phyloP scores from a whole-genome alignment of 37 sponge, comb jelly and placozoan genomes.

The Diacarnus erythraeanus region DNA sequence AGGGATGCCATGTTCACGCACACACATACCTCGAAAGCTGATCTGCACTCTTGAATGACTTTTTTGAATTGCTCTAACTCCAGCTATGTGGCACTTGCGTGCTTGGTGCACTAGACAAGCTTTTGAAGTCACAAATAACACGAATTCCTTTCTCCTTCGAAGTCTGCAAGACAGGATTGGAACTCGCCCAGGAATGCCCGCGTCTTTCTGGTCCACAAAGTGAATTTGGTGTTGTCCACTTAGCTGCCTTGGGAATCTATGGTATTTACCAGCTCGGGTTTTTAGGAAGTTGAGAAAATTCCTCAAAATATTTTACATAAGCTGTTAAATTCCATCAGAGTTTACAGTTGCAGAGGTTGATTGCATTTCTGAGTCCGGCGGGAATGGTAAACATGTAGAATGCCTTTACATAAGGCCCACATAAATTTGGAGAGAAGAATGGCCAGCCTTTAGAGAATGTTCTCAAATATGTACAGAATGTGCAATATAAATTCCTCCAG shows the following conservation, averaged over 20 bases:
- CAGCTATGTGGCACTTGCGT: slow-evolving; percentile 4
- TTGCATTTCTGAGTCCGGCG: not conserved
- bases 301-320: slow-evolving; percentile 3
- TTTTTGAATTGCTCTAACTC: not conserved
- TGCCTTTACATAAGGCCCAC: slow-evolving; percentile 13
- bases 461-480: slow-evolving; percentile 30
- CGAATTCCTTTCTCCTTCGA: slow-evolving; percentile 19
- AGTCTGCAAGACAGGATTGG: not conserved
- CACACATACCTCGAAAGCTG: slow-evolving; percentile 4
- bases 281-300: slow-evolving; percentile 26
- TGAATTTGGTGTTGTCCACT: not conserved
- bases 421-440: not conserved
- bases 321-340: slow-evolving; percentile 1
- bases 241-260: not conserved
- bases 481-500: slow-evolving; percentile 13
- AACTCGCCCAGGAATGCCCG: not conserved
- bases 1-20: not conserved
- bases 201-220: not conserved
- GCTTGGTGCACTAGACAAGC: not conserved
- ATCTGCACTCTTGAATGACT: slow-evolving; percentile 5
- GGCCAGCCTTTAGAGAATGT: not conserved
- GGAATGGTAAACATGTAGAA: slow-evolving; percentile 47
- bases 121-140: slow-evolving; percentile 29
- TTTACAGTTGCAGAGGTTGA: not conserved
- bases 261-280: not conserved